These are phyloP conservation scores for Mesitornis unicolor DNA, from an alignment of 2,113 vertebrate species.

Conservation along the genomic window DNA sequence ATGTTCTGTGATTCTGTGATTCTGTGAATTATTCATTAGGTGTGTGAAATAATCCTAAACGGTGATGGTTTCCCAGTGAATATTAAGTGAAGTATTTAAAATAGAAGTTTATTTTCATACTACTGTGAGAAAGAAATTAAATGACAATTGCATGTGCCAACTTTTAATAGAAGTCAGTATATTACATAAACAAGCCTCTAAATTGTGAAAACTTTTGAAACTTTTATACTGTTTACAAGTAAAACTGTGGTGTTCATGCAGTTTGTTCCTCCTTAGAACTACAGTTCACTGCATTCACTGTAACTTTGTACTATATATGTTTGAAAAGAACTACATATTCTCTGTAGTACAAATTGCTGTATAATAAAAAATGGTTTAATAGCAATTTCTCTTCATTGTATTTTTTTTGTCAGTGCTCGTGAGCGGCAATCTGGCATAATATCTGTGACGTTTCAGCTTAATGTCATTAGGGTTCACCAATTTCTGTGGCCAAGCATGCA, in stretches of 20 bases:
- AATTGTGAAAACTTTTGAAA: conserved; percentile 31
- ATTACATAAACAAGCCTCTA: conserved; percentile 15
- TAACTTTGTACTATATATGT: conserved; percentile 34
- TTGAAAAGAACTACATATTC: conserved; percentile 24
- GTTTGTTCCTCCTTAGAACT: conserved; percentile 42
- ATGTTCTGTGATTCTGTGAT: no score
- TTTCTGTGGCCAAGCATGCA: neutral
- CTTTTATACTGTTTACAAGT: conserved; percentile 39
- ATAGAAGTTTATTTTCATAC: conserved; percentile 43
- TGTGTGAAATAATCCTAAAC: conserved; percentile 14
- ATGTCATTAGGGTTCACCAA: accelerated
- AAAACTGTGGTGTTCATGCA: neutral
- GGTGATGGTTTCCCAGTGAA: neutral
- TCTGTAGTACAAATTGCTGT: conserved; percentile 19
- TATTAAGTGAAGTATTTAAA: conserved; percentile 22
- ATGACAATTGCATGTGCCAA: neutral
- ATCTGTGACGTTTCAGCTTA: neutral
- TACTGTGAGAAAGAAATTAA: neutral
- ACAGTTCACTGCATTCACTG: conserved; percentile 30
- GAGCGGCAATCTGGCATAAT: neutral
- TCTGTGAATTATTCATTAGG: conserved; percentile 1
- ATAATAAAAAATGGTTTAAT: conserved; percentile 56
- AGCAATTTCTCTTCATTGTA: neutral
- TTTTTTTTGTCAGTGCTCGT: neutral
- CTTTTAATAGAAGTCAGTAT: neutral